Conservation (phyloP, 2,888 invertebrate genomes). For the Mythimna albipuncta region DNA sequence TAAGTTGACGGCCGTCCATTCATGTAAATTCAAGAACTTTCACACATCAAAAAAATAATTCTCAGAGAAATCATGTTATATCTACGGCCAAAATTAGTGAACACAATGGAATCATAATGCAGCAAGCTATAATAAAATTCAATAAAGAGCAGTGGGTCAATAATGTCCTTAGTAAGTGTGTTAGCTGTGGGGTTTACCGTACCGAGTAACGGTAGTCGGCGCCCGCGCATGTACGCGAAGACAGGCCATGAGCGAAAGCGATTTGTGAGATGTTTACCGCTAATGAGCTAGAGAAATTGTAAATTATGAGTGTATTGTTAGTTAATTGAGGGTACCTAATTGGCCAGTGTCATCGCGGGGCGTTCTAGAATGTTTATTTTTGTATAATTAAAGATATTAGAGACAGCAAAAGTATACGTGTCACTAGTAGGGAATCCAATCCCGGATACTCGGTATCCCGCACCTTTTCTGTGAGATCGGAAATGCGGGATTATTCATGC, state of each 20-base stretch:
- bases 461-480: too few relatives aligned
- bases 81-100: neutral
- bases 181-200: conserved; percentile 64
- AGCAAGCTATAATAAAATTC: conserved; percentile 9
- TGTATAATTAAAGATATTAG: neutral
- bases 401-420: too few relatives aligned
- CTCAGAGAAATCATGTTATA: neutral
- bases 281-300: conserved; percentile 5
- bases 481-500: too few relatives aligned
- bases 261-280: conserved; percentile 28
- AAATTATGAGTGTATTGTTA: neutral
- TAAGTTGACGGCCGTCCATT: too few relatives aligned
- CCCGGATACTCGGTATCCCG: too few relatives aligned
- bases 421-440: too few relatives aligned
- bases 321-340: neutral
- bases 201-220: conserved; percentile 68
- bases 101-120: neutral
- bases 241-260: conserved; percentile 40
- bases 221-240: conserved; percentile 21
- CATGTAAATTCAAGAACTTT: too few relatives aligned
- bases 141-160: conserved; percentile 50
- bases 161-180: conserved; percentile 61
- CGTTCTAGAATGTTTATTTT: neutral
- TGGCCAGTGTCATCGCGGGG: neutral
- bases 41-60: too few relatives aligned